Percentiles rank a stretch among this genome's conserved stretches.
These are phyloP conservation scores for Drosophila simulans DNA, from an alignment of 1,140 invertebrate genomes.

Conservation along the genomic window DNA sequence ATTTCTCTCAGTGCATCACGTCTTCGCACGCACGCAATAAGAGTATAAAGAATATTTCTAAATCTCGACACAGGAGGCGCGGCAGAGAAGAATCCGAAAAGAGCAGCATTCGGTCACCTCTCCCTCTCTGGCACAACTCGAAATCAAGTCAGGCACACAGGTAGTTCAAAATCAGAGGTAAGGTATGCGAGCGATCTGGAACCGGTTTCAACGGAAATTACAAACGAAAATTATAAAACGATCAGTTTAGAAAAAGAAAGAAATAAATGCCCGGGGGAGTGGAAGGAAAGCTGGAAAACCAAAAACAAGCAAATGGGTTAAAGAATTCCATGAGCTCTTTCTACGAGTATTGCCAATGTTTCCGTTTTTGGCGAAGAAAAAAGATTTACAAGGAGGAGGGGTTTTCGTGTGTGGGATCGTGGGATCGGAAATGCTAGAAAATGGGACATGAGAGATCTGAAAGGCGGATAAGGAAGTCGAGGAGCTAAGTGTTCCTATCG, in stretches of 20 bases:
- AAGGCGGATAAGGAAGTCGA: constrained; percentile 46
- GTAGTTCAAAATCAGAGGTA: constrained; percentile 64
- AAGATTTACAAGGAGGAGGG: constrained; percentile 10
- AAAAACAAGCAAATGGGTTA: constrained; percentile 46
- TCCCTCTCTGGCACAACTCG: constrained; percentile 10
- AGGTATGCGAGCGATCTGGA: constrained; percentile 81
- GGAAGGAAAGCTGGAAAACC: constrained; percentile 43
- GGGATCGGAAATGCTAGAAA: constrained; percentile 72
- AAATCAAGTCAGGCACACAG: constrained; percentile 59
- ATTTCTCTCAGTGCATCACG: constrained; percentile 12
- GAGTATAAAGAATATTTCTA: constrained; percentile 76
- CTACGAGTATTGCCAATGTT: constrained; percentile 65
- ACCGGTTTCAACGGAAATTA: constrained; percentile 84
- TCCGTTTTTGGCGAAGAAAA: constrained; percentile 53
- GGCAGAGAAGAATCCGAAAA: constrained; percentile 31
- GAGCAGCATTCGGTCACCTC: constrained; percentile 36
- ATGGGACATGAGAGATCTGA: constrained; percentile 43
- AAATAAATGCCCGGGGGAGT: constrained; percentile 27
- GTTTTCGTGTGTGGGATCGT: constrained; percentile 52
- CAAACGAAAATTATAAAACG: constrained; percentile 84
- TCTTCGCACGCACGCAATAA: constrained; percentile 62
- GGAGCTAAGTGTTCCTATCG: constrained; percentile 12
- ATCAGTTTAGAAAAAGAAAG: constrained; percentile 78
- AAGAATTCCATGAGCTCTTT: constrained; percentile 34
- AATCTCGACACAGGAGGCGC: constrained; percentile 63